Conservation (phyloP, 1,140 invertebrate genomes). For the Drosophila athabasca region DNA sequence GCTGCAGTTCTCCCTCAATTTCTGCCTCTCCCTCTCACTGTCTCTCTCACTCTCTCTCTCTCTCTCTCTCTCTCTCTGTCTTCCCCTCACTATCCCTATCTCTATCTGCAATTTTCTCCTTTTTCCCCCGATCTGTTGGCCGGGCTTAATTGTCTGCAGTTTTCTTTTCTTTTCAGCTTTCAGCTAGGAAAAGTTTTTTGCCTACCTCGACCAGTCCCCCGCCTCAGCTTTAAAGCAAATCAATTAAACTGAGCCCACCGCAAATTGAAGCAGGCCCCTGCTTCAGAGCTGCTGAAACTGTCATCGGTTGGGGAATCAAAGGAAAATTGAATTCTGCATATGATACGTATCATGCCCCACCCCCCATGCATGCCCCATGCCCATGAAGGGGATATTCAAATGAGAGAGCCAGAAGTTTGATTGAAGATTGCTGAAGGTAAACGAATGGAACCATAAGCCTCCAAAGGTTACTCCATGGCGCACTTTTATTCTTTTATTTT, state of each 20-base stretch:
- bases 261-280: slow-evolving; percentile 39
- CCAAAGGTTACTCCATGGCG: too few relatives aligned
- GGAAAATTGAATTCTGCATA: background rate
- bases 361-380: background rate
- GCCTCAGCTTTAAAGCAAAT: slow-evolving; percentile 53
- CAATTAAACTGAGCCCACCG: slow-evolving; percentile 64
- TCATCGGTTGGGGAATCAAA: slow-evolving; percentile 12
- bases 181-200: slow-evolving; percentile 40
- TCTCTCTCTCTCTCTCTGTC: background rate
- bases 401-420: background rate
- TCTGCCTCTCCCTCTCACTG: slow-evolving; percentile 4
- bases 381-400: background rate
- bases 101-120: slow-evolving; percentile 5
- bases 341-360: background rate
- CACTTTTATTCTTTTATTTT: too few relatives aligned
- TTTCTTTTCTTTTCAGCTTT: slow-evolving; percentile 61
- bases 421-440: too few relatives aligned
- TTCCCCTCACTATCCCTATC: background rate
- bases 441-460: too few relatives aligned
- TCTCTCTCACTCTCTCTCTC: background rate
- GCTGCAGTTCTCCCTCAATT: slow-evolving; percentile 72
- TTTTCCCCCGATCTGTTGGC: background rate
- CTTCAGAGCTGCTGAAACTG: slow-evolving; percentile 11
- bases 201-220: slow-evolving; percentile 37
- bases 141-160: slow-evolving; percentile 75